Evolutionary conservation across 2,797 vertebrate species (phyloP).

Genomic region (Neomorphus geoffroyi): DNA sequence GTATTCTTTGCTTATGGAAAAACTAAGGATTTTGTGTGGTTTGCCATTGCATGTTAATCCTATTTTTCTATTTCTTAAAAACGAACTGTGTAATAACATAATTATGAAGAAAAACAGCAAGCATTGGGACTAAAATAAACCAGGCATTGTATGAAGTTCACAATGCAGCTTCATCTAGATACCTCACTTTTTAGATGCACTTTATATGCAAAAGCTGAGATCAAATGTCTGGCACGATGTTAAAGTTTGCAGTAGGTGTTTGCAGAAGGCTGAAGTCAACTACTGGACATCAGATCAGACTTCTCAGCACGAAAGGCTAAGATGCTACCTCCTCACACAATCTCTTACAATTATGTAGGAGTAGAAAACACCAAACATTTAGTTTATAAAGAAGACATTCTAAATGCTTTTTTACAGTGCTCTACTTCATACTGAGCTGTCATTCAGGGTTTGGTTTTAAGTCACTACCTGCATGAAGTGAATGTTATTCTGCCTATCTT

Average conservation of each 20-base stretch:
- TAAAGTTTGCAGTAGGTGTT: not conserved
- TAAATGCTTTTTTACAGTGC: not conserved
- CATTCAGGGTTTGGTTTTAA: not conserved
- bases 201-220: constrained; percentile 21
- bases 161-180: not conserved
- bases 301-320: not conserved
- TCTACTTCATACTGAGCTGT: not conserved
- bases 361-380: not conserved
- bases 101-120: not conserved
- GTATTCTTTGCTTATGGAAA: not conserved
- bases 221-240: not conserved
- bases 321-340: not conserved
- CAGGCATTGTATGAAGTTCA: not conserved
- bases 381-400: not conserved
- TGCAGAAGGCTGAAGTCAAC: not conserved
- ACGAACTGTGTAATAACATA: not conserved
- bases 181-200: constrained; percentile 52
- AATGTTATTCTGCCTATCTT: not conserved
- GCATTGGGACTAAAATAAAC: not conserved
- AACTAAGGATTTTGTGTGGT: not conserved
- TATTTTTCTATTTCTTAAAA: not conserved
- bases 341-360: not conserved
- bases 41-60: not conserved
- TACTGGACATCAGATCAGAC: not conserved
- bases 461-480: not conserved